Conservation (phyloP, 2,797 vertebrate species). For the Lindbergichthys nudifrons region DNA sequence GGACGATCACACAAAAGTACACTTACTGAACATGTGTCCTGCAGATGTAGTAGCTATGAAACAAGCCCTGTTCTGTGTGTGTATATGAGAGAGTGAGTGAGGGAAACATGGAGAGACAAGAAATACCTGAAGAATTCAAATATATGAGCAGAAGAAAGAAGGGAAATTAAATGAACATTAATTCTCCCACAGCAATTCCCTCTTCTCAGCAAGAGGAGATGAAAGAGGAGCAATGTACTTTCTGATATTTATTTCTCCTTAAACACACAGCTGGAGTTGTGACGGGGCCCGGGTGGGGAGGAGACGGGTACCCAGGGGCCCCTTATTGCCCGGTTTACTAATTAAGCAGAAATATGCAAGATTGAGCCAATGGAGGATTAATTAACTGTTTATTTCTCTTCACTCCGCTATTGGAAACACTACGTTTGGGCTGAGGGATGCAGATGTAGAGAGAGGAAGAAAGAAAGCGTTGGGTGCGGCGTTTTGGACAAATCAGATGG, state of each 20-base stretch:
- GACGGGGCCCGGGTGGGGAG: conserved; percentile 56
- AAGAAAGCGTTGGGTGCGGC: conserved; percentile 45
- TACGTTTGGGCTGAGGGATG: conserved; percentile 38
- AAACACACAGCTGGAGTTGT: conserved; percentile 68
- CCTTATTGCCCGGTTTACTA: conserved; percentile 78
- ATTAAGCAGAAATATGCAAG: conserved; percentile 82
- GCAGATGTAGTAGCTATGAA: conserved; percentile 77
- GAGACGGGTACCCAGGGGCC: conserved; percentile 60
- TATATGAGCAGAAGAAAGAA: conserved; percentile 80
- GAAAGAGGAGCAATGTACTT: conserved; percentile 81
- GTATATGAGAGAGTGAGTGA: conserved; percentile 44
- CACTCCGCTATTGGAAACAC: conserved; percentile 66
- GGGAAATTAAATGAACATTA: conserved; percentile 86
- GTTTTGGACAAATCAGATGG: conserved; percentile 49
- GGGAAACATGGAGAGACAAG: conserved; percentile 65
- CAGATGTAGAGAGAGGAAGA: conserved; percentile 21
- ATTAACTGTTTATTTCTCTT: conserved; percentile 86
- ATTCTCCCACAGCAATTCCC: conserved; percentile 76
- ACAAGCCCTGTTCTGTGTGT: conserved; percentile 66
- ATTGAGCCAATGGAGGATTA: conserved; percentile 75
- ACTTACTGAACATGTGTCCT: conserved; percentile 74
- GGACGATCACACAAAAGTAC: conserved; percentile 58
- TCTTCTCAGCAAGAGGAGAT: conserved; percentile 76
- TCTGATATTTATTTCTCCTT: conserved; percentile 85
- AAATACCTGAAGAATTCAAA: conserved; percentile 83